phyloP scores from a whole-genome alignment of 2,888 invertebrate species.

The Drosophila nigricruria region DNA sequence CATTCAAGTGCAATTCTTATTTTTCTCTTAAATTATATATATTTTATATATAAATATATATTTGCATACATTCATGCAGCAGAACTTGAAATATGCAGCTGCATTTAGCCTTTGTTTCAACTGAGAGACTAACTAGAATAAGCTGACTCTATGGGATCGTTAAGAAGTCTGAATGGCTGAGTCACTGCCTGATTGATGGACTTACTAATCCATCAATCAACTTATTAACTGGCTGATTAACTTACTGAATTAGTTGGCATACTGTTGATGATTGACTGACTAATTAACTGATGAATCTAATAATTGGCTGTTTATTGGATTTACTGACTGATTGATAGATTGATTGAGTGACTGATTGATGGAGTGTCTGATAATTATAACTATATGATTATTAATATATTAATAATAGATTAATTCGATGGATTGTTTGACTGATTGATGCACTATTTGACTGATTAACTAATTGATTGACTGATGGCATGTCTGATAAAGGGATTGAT shows the following conservation, averaged over 20 bases:
- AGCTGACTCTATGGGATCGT: neutral
- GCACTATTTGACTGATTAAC: neutral
- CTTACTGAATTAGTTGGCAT: no score
- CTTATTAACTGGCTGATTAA: no score
- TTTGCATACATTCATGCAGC: neutral
- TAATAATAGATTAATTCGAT: no score
- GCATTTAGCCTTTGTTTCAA: neutral
- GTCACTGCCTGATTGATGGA: no score
- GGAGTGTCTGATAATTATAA: no score
- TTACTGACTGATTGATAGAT: neutral
- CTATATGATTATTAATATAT: no score
- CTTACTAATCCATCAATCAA: no score
- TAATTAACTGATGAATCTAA: neutral
- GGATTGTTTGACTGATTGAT: neutral
- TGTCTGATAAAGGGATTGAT: no score
- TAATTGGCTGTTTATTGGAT: no score
- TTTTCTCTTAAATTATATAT: constrained; percentile 14
- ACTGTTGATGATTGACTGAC: neutral
- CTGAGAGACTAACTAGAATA: neutral
- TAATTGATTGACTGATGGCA: no score
- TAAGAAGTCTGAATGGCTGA: neutral
- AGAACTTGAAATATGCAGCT: neutral
- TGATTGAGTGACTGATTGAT: neutral
- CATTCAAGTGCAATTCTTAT: constrained; percentile 66
- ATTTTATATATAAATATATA: constrained; percentile 30